phyloP scores from a whole-genome alignment of 2,113 vertebrate genomes.

The Sturnira hondurensis region DNA sequence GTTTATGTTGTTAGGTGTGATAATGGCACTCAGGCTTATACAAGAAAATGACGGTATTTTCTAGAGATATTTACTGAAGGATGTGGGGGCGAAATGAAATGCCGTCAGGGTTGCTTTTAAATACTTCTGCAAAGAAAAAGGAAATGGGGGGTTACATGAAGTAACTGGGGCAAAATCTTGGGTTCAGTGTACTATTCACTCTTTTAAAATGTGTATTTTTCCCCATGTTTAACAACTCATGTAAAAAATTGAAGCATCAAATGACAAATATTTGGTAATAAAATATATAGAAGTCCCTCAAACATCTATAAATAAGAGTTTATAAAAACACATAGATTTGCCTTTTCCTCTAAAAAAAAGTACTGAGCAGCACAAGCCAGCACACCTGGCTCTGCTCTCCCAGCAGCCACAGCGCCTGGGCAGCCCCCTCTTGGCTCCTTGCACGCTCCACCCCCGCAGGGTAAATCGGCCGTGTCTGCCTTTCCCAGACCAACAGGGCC shows the following conservation, averaged over 20 bases:
- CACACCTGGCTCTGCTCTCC: not conserved
- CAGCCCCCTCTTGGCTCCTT: no score
- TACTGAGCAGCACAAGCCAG: not conserved
- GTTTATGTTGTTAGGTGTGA: constrained; percentile 4
- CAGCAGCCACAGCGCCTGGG: not conserved
- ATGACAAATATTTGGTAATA: constrained; percentile 18
- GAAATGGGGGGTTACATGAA: not conserved
- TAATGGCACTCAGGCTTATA: not conserved
- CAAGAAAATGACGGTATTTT: not conserved
- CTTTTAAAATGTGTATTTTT: not conserved
- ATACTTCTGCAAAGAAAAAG: constrained; percentile 19
- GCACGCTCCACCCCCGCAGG: not conserved
- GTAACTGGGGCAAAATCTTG: not conserved
- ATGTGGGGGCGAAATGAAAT: not conserved
- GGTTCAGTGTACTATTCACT: not conserved
- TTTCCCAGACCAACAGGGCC: not conserved
- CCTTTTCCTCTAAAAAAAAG: not conserved
- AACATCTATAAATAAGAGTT: not conserved
- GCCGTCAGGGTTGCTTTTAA: not conserved
- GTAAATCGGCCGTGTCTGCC: not conserved
- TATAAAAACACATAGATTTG: not conserved
- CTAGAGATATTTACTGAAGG: not conserved
- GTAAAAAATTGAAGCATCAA: not conserved
- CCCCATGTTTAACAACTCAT: not conserved
- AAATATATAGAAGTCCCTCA: not conserved